Conservation (phyloP, 2,113 vertebrate species). For the Danionella cerebrum region DNA sequence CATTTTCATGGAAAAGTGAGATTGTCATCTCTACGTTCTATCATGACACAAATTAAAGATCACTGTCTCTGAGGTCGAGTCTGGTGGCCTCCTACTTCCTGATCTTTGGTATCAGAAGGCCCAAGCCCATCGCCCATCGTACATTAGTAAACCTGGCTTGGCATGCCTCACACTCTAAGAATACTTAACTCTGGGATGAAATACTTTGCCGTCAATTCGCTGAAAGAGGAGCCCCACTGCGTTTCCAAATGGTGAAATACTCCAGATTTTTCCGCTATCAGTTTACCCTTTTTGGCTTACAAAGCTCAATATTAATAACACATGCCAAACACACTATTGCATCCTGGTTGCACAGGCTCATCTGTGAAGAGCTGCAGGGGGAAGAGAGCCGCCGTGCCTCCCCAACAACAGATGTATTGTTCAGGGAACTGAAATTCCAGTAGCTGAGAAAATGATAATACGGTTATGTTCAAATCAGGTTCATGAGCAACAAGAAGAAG, state of each 20-base stretch:
- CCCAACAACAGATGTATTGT: constrained; percentile 30
- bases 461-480: constrained; percentile 21
- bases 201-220: constrained; percentile 22
- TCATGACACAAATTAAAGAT: constrained; percentile 12
- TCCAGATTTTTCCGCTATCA: constrained; percentile 42
- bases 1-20: not conserved
- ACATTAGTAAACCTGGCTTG: constrained; percentile 14
- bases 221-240: constrained; percentile 38
- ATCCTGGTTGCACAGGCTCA: not conserved
- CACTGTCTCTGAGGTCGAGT: constrained; percentile 4
- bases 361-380: not conserved
- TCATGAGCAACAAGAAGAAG: constrained; percentile 8
- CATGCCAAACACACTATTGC: not conserved
- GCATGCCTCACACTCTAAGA: constrained; percentile 10
- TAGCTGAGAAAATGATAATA: constrained; percentile 28
- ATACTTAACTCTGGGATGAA: constrained; percentile 31
- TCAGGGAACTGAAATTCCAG: constrained; percentile 20
- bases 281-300: constrained; percentile 20
- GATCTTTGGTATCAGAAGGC: constrained; percentile 15
- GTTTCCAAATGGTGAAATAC: constrained; percentile 31
- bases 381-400: not conserved
- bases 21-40: not conserved
- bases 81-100: constrained; percentile 25
- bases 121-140: constrained; percentile 22
- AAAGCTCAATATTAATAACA: constrained; percentile 5